phyloP scores from a whole-genome alignment of 2,113 vertebrate genomes.

The Trogon melanurus region DNA sequence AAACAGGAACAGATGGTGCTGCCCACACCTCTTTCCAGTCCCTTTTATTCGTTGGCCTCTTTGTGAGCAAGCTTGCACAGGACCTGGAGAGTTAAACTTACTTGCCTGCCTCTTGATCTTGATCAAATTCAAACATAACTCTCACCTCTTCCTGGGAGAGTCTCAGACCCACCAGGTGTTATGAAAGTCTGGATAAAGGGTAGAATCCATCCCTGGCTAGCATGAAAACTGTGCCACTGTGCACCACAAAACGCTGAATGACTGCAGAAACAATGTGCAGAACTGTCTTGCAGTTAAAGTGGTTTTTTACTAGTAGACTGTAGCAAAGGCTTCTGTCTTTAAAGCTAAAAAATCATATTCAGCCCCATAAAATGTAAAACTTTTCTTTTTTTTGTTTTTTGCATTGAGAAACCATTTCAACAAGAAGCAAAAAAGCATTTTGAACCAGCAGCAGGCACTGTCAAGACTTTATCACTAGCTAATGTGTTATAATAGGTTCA shows the following conservation, averaged over 20 bases:
- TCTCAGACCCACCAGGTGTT: fast-evolving
- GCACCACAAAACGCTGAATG: background rate
- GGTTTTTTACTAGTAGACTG: background rate
- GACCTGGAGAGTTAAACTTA: background rate
- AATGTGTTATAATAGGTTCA: background rate
- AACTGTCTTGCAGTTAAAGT: background rate
- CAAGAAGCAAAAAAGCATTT: fast-evolving
- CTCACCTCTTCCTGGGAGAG: background rate
- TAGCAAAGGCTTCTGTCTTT: background rate
- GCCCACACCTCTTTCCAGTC: background rate
- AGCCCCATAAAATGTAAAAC: background rate
- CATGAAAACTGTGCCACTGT: background rate
- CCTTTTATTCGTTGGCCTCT: background rate
- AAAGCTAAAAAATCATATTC: background rate
- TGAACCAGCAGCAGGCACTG: background rate
- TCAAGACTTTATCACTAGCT: background rate
- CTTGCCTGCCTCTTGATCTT: background rate
- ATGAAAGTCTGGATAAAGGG: background rate
- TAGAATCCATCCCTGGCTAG: background rate
- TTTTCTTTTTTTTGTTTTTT: background rate
- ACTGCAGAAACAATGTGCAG: background rate
- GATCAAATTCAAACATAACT: background rate
- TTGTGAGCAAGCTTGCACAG: background rate
- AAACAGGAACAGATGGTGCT: constrained; percentile 30
- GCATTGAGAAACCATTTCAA: background rate